Evolutionary conservation across 2,113 vertebrate species (phyloP).

Genomic region (Puntigrus tetrazona): DNA sequence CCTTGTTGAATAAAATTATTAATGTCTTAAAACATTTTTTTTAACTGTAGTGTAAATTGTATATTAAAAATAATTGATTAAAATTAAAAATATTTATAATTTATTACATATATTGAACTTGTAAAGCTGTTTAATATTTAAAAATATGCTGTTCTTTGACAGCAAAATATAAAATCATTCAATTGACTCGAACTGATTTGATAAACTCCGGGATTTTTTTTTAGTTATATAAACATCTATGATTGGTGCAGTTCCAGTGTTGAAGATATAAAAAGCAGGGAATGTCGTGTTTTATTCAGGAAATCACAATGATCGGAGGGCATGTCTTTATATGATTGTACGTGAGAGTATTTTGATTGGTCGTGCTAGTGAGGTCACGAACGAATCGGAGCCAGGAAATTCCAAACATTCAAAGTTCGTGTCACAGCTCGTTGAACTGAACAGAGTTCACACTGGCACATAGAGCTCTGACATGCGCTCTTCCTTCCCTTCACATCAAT

Average conservation of each 20-base stretch:
- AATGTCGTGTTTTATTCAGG: conserved; percentile 58
- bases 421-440: conserved; percentile 78
- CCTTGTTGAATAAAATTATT: no score
- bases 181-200: neutral
- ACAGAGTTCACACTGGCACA: conserved; percentile 72
- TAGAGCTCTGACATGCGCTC: conserved; percentile 21
- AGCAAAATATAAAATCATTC: neutral
- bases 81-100: no score
- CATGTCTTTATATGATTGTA: conserved; percentile 64
- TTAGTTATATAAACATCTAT: neutral
- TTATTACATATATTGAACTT: no score
- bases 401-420: conserved; percentile 87
- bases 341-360: conserved; percentile 54
- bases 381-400: conserved; percentile 80
- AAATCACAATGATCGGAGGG: conserved; percentile 63
- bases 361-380: conserved; percentile 57
- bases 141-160: neutral
- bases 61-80: no score
- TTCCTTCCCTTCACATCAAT: conserved; percentile 22
- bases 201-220: neutral
- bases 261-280: conserved; percentile 51
- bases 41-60: no score
- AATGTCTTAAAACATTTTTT: no score
- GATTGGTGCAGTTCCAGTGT: neutral
- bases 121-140: neutral